A percentile compares a stretch with the other conserved stretches of the same genome.
Conservation (phyloP, 2,797 vertebrate genomes). For the Harpagifer antarcticus region DNA sequence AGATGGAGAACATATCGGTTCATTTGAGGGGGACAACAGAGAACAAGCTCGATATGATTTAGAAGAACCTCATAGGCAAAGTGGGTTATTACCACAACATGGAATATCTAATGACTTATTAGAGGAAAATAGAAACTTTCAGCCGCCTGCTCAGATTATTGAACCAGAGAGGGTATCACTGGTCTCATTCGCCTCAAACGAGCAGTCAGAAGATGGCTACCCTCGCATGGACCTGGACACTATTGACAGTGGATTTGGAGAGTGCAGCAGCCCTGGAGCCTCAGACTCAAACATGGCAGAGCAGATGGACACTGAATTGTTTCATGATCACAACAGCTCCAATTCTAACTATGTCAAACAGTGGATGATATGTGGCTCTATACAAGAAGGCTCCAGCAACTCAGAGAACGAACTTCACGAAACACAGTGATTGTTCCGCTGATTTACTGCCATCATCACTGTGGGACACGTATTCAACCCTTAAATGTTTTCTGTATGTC, state of each 20-base stretch:
- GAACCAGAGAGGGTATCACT: constrained; percentile 84
- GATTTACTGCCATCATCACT: background rate
- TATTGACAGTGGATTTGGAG: constrained; percentile 92
- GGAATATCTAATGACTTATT: constrained; percentile 54
- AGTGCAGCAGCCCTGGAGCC: constrained; percentile 85
- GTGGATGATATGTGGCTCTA: constrained; percentile 77
- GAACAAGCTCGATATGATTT: constrained; percentile 29
- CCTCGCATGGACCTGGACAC: constrained; percentile 93
- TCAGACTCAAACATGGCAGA: constrained; percentile 65
- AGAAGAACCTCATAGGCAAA: constrained; percentile 11
- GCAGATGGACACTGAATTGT: constrained; percentile 52
- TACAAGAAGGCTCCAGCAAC: constrained; percentile 48
- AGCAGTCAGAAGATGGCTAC: constrained; percentile 87
- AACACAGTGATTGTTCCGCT: background rate
- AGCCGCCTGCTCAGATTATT: constrained; percentile 59
- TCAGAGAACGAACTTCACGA: constrained; percentile 20
- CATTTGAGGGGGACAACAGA: constrained; percentile 66
- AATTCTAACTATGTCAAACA: constrained; percentile 86
- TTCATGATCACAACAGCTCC: constrained; percentile 52
- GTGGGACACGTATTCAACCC: background rate
- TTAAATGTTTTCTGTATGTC: too few species aligned
- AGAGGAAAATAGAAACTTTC: constrained; percentile 71
- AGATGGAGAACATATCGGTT: constrained; percentile 35
- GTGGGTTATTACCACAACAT: constrained; percentile 37
- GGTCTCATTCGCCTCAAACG: constrained; percentile 77